Evolutionary conservation across 2,113 vertebrate genomes (phyloP).

Genomic region (Butastur rufipennis): DNA sequence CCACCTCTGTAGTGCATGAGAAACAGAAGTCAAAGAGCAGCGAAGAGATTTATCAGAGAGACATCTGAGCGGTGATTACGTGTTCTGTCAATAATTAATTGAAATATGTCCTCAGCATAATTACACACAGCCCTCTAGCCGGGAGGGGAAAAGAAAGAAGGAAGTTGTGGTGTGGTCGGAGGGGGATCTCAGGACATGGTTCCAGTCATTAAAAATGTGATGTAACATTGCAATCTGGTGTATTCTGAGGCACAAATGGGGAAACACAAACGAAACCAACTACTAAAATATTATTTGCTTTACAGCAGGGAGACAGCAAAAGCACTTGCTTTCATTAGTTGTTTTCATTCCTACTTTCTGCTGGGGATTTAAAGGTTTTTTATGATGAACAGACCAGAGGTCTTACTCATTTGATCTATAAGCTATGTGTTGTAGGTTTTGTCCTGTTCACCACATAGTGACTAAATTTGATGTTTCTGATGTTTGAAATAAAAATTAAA

Average conservation of each 20-base stretch:
- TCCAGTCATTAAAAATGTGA: conserved; percentile 46
- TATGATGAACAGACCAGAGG: background rate
- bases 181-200: conserved; percentile 55
- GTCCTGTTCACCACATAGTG: background rate
- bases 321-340: background rate
- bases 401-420: background rate
- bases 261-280: background rate
- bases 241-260: conserved; percentile 41
- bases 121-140: conserved; percentile 3
- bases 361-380: background rate
- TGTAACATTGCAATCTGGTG: conserved; percentile 46
- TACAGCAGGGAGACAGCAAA: background rate
- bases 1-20: background rate
- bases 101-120: conserved; percentile 38
- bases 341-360: background rate
- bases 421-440: background rate
- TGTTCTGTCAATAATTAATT: conserved; percentile 47
- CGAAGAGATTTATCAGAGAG: background rate
- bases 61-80: background rate
- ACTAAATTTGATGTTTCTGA: background rate
- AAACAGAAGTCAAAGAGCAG: conserved; percentile 34
- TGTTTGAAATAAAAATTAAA: background rate
- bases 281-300: background rate
- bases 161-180: conserved; percentile 39
- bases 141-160: conserved; percentile 1